These are phyloP conservation scores for Notospermus geniculatus DNA, from an alignment of 1,140 invertebrate species.

Conservation along the genomic window DNA sequence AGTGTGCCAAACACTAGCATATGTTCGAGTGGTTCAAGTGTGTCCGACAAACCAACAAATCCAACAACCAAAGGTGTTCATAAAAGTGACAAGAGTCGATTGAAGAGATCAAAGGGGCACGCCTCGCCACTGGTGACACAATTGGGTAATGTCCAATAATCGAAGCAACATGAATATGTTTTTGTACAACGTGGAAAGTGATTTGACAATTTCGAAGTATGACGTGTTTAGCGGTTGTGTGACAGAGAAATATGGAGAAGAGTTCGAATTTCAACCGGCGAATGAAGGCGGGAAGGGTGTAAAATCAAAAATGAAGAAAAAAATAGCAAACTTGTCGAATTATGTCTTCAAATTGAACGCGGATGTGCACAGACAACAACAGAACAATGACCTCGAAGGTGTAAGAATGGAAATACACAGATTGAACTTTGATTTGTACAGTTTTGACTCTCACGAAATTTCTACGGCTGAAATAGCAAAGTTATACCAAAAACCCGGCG, in stretches of 20 bases:
- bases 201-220: slow-evolving; percentile 7
- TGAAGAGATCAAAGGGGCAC: not conserved
- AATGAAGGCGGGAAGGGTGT: not conserved
- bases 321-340: slow-evolving; percentile 6
- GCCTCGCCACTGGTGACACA: slow-evolving; percentile 8
- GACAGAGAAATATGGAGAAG: slow-evolving; percentile 8
- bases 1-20: slow-evolving; percentile 10
- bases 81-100: not conserved
- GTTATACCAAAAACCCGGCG: slow-evolving; percentile 10
- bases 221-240: slow-evolving; percentile 4
- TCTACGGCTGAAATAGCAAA: slow-evolving; percentile 5
- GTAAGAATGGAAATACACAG: not conserved
- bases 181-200: slow-evolving; percentile 9
- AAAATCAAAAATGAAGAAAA: slow-evolving; percentile 6
- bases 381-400: not conserved
- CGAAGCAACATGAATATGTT: not conserved
- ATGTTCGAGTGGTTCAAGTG: not conserved
- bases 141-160: slow-evolving; percentile 10
- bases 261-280: slow-evolving; percentile 1
- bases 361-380: not conserved
- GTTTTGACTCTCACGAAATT: slow-evolving; percentile 6
- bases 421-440: slow-evolving; percentile 5
- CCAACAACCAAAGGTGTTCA: slow-evolving; percentile 5
- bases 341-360: slow-evolving; percentile 6
- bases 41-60: slow-evolving; percentile 7